Evolutionary conservation across 35 echinoderm and acorn worm genomes (phyloP).

Genomic region (Stichopus chloronotus): DNA sequence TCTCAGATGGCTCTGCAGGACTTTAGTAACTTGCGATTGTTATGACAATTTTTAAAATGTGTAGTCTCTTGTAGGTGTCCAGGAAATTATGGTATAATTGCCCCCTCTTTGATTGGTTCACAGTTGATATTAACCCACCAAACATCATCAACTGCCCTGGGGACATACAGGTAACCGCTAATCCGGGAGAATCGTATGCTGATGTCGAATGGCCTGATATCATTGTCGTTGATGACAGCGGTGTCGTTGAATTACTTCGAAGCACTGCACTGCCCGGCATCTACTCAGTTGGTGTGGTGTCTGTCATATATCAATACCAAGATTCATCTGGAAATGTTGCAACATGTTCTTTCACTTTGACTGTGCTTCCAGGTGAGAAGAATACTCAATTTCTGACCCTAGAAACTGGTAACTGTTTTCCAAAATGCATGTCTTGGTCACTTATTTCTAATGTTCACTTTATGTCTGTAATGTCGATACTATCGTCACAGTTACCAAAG

Average conservation of each 20-base stretch:
- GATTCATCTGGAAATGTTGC: conserved; percentile 25
- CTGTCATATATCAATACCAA: background rate
- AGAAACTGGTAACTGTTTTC: no score
- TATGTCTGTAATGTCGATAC: no score
- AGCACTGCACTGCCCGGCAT: background rate
- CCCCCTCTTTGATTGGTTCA: background rate
- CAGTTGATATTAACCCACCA: background rate
- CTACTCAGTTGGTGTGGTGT: background rate
- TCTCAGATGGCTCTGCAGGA: no score
- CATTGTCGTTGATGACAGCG: conserved; percentile 9
- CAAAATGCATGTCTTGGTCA: no score
- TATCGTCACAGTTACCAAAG: no score
- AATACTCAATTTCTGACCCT: no score
- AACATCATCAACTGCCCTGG: conserved; percentile 23
- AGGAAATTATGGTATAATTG: no score
- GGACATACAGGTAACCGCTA: background rate
- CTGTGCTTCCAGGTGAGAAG: background rate
- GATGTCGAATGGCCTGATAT: background rate
- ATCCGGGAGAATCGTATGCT: background rate
- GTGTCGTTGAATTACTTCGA: conserved; percentile 5
- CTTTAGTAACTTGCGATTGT: no score
- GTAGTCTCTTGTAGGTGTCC: no score
- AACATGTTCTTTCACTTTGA: background rate
- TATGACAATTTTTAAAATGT: no score
- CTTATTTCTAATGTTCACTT: no score